These are phyloP conservation scores for Vollenhovia emeryi DNA, from an alignment of 1,140 invertebrate species.

Conservation along the genomic window DNA sequence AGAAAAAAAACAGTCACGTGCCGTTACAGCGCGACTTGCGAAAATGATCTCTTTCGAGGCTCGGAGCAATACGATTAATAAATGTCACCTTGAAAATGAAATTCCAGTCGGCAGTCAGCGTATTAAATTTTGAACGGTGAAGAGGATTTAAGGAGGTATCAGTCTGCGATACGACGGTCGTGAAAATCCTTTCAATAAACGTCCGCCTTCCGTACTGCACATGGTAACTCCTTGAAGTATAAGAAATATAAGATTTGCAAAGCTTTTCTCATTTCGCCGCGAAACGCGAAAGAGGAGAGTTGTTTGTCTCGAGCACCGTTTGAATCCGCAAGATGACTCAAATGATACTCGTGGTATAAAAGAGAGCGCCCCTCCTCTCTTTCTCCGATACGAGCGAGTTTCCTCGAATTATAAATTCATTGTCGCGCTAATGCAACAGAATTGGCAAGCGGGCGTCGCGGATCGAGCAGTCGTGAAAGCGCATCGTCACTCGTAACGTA, in stretches of 20 bases:
- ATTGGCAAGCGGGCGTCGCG: background rate
- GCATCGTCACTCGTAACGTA: constrained; percentile 22
- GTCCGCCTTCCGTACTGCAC: background rate
- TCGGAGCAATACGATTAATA: background rate
- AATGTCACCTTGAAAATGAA: background rate
- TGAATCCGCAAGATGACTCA: background rate
- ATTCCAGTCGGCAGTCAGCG: background rate
- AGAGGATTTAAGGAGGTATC: background rate
- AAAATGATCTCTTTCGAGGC: background rate
- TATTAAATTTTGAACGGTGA: constrained; percentile 1
- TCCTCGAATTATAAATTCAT: constrained; percentile 11
- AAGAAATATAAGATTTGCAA: constrained; percentile 19
- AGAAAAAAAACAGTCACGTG: too few relatives aligned
- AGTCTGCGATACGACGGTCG: background rate
- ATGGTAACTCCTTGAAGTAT: background rate
- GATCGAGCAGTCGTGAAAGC: constrained; percentile 28
- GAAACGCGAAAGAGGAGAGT: constrained; percentile 13
- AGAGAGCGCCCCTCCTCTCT: too few relatives aligned
- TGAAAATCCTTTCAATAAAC: constrained; percentile 3
- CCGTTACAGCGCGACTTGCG: background rate
- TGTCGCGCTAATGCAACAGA: background rate
- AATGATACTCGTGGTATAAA: background rate
- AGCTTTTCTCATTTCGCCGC: background rate
- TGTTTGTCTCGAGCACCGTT: background rate
- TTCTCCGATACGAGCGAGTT: background rate